Evolutionary conservation across 2,797 vertebrate species (phyloP).

Genomic region (Anisognathus igniventris): DNA sequence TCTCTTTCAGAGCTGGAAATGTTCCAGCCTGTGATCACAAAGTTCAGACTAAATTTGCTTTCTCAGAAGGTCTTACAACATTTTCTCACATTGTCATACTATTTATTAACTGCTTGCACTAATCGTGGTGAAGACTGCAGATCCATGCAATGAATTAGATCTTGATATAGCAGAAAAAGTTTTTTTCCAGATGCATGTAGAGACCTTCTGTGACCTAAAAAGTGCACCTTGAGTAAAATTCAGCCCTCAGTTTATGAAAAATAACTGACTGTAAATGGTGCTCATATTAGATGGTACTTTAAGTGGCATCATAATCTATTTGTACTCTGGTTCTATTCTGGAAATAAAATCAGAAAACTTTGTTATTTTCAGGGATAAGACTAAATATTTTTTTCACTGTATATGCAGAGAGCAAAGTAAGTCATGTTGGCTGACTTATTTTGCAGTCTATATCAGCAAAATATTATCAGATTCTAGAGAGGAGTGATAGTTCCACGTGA

Average conservation of each 20-base stretch:
- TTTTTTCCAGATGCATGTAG: not conserved
- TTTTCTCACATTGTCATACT: not conserved
- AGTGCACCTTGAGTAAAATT: not conserved
- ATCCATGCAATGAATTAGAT: not conserved
- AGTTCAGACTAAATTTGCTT: not conserved
- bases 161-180: not conserved
- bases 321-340: not conserved
- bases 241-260: not conserved
- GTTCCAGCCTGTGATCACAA: not conserved
- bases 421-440: not conserved
- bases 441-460: not conserved
- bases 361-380: not conserved
- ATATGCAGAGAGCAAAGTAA: not conserved
- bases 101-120: not conserved
- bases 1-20: not conserved
- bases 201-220: not conserved
- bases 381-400: not conserved
- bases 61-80: not conserved
- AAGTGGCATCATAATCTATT: not conserved
- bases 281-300: not conserved
- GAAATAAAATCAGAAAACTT: not conserved
- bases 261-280: not conserved
- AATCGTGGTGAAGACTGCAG: conserved; percentile 6
- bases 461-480: not conserved
- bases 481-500: not conserved